phyloP scores from a whole-genome alignment of 2,113 vertebrate species.

The Xiphorhynchus elegans region DNA sequence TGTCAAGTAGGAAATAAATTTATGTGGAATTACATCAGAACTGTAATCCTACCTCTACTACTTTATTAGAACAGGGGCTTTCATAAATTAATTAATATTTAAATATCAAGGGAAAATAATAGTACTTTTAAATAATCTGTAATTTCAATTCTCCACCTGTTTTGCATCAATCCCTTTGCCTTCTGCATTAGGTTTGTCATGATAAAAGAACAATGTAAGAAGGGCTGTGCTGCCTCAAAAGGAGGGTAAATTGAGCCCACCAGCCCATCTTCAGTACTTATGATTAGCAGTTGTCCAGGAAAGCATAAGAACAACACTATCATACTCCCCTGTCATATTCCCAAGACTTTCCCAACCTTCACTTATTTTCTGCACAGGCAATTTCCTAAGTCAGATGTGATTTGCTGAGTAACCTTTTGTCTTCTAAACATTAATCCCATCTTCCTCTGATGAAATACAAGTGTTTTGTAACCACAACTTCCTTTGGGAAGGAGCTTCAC shows the following conservation, averaged over 20 bases:
- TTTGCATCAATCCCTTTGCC: not conserved
- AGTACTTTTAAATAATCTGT: not conserved
- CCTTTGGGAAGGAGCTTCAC: not conserved
- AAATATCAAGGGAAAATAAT: not conserved
- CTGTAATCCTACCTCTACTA: not conserved
- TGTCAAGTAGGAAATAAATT: not conserved
- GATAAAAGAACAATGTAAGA: not conserved
- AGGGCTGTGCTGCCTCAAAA: not conserved
- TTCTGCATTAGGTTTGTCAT: fast-evolving
- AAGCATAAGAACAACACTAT: not conserved
- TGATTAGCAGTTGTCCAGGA: not conserved
- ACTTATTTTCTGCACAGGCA: not conserved
- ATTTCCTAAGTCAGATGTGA: not conserved
- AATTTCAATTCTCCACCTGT: not conserved
- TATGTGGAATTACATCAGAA: not conserved
- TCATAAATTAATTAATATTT: not conserved
- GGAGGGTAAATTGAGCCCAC: not conserved
- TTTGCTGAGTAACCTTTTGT: not conserved
- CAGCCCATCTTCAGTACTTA: not conserved
- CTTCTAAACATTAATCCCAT: not conserved
- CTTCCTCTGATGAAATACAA: not conserved
- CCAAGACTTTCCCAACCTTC: not conserved
- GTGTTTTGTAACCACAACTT: not conserved
- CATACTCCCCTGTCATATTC: no score
- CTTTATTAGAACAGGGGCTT: not conserved